Conservation (phyloP, 2,797 vertebrate species). For the Okamejei kenojei region DNA sequence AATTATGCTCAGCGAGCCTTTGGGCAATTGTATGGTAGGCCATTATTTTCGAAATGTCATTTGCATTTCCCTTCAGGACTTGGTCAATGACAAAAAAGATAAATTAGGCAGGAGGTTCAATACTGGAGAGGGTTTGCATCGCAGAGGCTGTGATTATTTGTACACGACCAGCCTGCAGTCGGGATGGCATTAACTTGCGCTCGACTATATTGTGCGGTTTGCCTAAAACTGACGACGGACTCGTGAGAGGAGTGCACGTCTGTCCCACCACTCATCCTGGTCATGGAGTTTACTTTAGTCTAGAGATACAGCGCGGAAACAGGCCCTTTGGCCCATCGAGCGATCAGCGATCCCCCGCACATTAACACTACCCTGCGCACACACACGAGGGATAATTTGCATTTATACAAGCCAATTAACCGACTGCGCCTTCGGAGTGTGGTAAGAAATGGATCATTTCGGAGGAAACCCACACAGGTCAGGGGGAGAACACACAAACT, state of each 20-base stretch:
- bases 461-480: too few species aligned
- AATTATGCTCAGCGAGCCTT: slow-evolving; percentile 17
- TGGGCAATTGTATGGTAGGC: not conserved
- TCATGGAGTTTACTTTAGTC: not conserved
- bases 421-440: too few species aligned
- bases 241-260: not conserved
- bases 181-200: not conserved
- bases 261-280: not conserved
- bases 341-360: too few species aligned
- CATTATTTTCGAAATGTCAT: slow-evolving; percentile 1
- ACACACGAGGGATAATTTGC: too few species aligned
- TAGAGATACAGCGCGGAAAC: too few species aligned
- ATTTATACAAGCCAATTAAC: too few species aligned
- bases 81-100: slow-evolving; percentile 20
- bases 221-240: not conserved
- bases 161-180: not conserved
- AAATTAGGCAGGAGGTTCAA: not conserved
- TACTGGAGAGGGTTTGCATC: not conserved
- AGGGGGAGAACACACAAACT: too few species aligned
- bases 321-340: too few species aligned
- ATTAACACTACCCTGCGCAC: too few species aligned
- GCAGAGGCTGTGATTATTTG: too few species aligned
- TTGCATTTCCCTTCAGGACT: not conserved
- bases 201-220: not conserved
- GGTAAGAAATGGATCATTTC: too few species aligned